A percentile compares a stretch with the other conserved stretches of the same genome.
Evolutionary conservation across 2,888 invertebrate species (phyloP).

Genomic region (Steinernema hermaphroditum): DNA sequence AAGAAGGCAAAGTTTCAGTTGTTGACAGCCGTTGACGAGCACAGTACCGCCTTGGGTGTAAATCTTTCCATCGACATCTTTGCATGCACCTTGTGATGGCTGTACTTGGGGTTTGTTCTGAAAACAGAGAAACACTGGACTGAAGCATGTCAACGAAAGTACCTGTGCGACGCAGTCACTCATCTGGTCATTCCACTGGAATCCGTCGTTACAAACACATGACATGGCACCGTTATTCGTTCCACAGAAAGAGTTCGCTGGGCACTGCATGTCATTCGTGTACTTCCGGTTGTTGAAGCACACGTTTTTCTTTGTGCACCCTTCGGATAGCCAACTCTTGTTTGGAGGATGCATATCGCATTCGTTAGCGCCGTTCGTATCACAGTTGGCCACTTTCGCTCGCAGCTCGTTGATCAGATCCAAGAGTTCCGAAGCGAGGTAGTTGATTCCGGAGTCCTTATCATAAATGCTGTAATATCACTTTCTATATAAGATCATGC

Average conservation of each 20-base stretch:
- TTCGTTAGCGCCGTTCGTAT: neutral
- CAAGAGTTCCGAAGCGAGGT: neutral
- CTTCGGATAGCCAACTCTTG: neutral
- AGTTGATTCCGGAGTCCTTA: neutral
- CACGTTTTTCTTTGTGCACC: neutral
- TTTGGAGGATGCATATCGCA: neutral
- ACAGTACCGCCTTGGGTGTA: no score
- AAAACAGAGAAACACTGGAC: no score
- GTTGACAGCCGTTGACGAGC: no score
- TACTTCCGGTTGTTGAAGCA: neutral
- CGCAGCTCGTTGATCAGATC: neutral
- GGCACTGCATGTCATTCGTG: neutral
- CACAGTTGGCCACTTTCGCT: neutral
- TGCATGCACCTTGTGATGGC: no score
- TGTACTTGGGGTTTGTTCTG: no score
- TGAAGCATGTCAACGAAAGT: no score
- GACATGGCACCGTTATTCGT: neutral
- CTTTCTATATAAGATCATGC: neutral
- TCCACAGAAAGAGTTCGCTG: neutral
- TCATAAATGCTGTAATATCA: neutral
- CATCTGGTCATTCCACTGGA: neutral
- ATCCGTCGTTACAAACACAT: neutral
- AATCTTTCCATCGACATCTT: no score
- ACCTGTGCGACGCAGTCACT: no score
- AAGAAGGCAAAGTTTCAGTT: neutral